Base-by-base conservation (phyloP, 2,888 invertebrate species). In the Acanthoscelides obtectus region DNA sequence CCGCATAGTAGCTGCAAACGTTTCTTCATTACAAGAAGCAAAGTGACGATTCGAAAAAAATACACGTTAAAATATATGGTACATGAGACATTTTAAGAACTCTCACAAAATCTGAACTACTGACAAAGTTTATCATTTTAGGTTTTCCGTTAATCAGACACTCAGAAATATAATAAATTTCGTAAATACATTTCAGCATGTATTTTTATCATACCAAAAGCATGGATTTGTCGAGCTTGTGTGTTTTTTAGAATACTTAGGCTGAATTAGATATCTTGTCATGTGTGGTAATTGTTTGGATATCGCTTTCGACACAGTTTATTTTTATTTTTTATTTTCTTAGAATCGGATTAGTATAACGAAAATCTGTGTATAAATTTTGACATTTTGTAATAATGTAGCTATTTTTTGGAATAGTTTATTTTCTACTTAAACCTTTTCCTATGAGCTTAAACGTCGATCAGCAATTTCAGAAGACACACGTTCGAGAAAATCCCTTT, bases 161-260 rank as follows among this genome's bases (percentile, higher is more conserved):
- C 45, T 6, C 17, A 45, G 45, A 45, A 45, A 45, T 45, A 6
- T 1, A 12, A 5, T 45, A 1, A 45, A 45, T 45, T n/a, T 45
- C 12, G 17, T 12, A 1, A 12, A 4, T 12, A 71, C 71, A 72
- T 76, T 73, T 70, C 22, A 70, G 77, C 77, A 77, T 77, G 77
- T 68, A 70, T 74, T 75, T 74, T 75, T 73, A 77, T 75, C 78
- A 78, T 79, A 78, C 70, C 45, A 66, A 21, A 20, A 22, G 22
- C 66, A 21, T 22, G 66, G 22, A 76, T 74, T 75, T 77, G 74
- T 76, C 25, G 68, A 64, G 69, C 74, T 75, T 74, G 77, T 77
- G 77, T 77, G 77, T 77, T 77, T 76, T 74, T 76, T 75, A 73
- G 73, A 75, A 73, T 74, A 4, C 17, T 70, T 73, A 69, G 73